Evolutionary conservation across 2,113 vertebrate species (phyloP), one percentile per base, ranked within the genome.

Genomic region (Zosterops borbonicus): DNA sequence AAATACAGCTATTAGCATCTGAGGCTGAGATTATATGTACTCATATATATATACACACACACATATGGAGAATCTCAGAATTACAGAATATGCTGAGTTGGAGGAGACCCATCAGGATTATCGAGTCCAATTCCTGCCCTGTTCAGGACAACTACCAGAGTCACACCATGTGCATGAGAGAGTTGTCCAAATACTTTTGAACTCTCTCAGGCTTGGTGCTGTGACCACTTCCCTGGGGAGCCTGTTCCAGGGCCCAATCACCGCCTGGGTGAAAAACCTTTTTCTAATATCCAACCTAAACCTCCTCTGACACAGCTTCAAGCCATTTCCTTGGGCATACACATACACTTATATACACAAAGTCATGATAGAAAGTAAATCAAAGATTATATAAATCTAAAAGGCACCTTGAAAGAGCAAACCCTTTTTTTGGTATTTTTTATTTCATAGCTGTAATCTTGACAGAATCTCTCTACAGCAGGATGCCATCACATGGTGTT

Each of bases 391-490:
- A 64, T 42, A 67, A 49, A 65, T 55, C 33, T 53, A 56, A 64
- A 74, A 33, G 31, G 10, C 4, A 52, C 18, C 31, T 69, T 80
- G 28, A 80, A 56, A 49, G 16, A 58, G 6, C 25, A 47, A 81
- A 47, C 6, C 0, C 2, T 0, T 9, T 76, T 76, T 67, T 29
- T 12, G 7, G 5, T 23, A 18, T 27, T 52, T 74, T 46, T 58
- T 27, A 37, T 59, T 62, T 53, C 44, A 56, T 10, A 53, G 17
- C 24, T 65, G 18, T 41, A 68, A 68, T 60, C 44, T 41, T 62
- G 35, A 47, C 3, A 6, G 73, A 60, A 55, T n/a, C 17, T 82
- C 10, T 77, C 41, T 59, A 37, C 42, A 76, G 76, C 5, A 76
- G 19, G 60, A 58, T 63, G 64, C 9, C 33, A 58, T 55, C 28